Conservation (phyloP, 1,140 invertebrate genomes). For the Periplaneta americana region DNA sequence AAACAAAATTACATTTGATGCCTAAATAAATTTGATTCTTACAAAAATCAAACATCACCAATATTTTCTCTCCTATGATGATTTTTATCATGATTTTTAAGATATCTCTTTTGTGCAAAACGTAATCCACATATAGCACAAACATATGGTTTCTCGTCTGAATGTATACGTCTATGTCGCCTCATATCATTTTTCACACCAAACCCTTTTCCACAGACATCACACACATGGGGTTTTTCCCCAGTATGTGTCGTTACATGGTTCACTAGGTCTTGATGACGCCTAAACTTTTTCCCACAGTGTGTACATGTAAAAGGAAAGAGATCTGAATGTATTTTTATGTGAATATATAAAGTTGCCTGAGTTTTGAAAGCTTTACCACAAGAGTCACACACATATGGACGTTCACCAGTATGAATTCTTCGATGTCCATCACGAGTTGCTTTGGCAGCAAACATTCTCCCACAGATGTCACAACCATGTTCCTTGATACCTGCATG, state of each 20-base stretch:
- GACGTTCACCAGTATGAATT: conserved; percentile 51
- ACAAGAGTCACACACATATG: conserved; percentile 53
- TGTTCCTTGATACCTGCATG: conserved; percentile 1
- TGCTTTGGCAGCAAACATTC: conserved; percentile 25
- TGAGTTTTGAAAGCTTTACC: conserved; percentile 10
- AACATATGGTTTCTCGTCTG: conserved; percentile 41
- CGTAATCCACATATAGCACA: conserved; percentile 15
- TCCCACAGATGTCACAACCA: conserved; percentile 25
- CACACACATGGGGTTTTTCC: conserved; percentile 41
- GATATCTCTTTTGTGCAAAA: background rate
- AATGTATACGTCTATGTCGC: conserved; percentile 44
- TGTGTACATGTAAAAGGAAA: conserved; percentile 37
- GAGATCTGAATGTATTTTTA: conserved; percentile 1
- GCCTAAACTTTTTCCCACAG: conserved; percentile 43
- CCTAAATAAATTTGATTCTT: background rate
- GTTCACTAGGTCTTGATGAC: conserved; percentile 28
- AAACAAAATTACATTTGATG: no score
- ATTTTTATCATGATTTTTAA: background rate
- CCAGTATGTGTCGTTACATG: conserved; percentile 38
- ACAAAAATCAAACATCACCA: background rate
- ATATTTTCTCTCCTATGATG: background rate
- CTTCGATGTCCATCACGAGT: conserved; percentile 22
- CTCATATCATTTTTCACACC: conserved; percentile 42
- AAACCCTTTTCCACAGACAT: conserved; percentile 46
- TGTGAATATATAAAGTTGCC: conserved; percentile 4